Percentiles rank a stretch among this genome's conserved stretches.
Conservation (phyloP, 2,797 vertebrate species). For the Channa striata region DNA sequence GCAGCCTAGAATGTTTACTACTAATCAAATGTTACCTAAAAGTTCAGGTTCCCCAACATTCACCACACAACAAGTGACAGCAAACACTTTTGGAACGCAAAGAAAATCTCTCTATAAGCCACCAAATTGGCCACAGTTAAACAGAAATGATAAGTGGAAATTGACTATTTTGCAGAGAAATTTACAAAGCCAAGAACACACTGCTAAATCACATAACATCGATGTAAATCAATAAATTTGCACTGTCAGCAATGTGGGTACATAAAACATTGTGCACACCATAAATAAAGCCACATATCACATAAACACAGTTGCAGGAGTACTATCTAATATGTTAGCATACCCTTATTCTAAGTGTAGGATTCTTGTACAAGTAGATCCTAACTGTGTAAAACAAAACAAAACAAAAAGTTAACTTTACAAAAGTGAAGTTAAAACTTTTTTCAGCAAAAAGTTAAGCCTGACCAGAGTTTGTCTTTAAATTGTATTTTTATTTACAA, state of each 20-base stretch:
- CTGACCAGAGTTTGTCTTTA: neutral
- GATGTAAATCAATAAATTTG: neutral
- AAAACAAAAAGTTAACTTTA: slow-evolving; percentile 17
- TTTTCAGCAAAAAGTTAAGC: slow-evolving; percentile 17
- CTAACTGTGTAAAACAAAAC: slow-evolving; percentile 10
- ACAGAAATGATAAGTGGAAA: too few species aligned
- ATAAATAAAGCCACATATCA: too few species aligned
- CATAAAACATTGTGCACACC: neutral
- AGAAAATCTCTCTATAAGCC: too few species aligned
- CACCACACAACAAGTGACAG: too few species aligned
- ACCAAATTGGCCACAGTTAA: too few species aligned
- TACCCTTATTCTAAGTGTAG: neutral
- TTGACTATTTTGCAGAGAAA: too few species aligned
- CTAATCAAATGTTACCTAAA: neutral
- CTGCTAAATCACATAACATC: neutral
- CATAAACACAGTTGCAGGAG: too few species aligned
- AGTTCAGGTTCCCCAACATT: neutral
- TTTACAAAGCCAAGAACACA: neutral
- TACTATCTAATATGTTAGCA: neutral
- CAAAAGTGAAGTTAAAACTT: too few species aligned
- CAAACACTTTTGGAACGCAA: neutral
- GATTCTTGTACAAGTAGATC: neutral
- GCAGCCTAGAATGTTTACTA: too few species aligned
- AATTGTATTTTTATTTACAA: slow-evolving; percentile 11
- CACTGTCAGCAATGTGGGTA: neutral